Percentiles rank a stretch among this genome's conserved stretches.
Evolutionary conservation across 2,888 invertebrate genomes (phyloP).

Genomic region (Callyntrura guangdongensis): DNA sequence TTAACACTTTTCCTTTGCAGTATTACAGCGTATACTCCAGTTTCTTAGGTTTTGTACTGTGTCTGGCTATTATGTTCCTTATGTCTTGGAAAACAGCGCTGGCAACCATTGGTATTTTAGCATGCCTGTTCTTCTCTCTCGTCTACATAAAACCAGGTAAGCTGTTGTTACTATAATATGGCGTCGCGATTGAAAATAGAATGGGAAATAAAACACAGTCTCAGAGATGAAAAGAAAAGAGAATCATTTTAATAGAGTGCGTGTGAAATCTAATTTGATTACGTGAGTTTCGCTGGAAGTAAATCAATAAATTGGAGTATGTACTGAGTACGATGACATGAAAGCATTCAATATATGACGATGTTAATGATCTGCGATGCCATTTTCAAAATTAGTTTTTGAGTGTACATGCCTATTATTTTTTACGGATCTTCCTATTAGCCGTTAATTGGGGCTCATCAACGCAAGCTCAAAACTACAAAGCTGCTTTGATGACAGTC

Average conservation of each 20-base stretch:
- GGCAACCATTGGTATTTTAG: conserved; percentile 86
- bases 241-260: no score
- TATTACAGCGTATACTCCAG: conserved; percentile 87
- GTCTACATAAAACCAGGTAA: conserved; percentile 88
- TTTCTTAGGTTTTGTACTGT: conserved; percentile 86
- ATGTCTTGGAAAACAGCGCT: conserved; percentile 88
- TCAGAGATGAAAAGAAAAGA: neutral
- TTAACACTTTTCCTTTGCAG: conserved; percentile 81
- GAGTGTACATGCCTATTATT: neutral
- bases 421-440: conserved; percentile 85
- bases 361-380: neutral
- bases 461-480: conserved; percentile 98
- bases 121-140: conserved; percentile 87
- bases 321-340: neutral
- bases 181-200: neutral
- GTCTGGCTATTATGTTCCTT: conserved; percentile 87
- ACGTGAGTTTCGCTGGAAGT: no score
- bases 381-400: conserved; percentile 43
- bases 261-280: neutral
- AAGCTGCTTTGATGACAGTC: conserved; percentile 94
- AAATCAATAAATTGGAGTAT: neutral
- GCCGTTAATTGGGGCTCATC: conserved; percentile 99
- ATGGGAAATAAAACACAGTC: neutral
- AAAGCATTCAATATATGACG: conserved; percentile 6
- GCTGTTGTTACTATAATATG: no score